phyloP scores from a whole-genome alignment of 2,888 invertebrate genomes.

The Andricus quercusramuli region DNA sequence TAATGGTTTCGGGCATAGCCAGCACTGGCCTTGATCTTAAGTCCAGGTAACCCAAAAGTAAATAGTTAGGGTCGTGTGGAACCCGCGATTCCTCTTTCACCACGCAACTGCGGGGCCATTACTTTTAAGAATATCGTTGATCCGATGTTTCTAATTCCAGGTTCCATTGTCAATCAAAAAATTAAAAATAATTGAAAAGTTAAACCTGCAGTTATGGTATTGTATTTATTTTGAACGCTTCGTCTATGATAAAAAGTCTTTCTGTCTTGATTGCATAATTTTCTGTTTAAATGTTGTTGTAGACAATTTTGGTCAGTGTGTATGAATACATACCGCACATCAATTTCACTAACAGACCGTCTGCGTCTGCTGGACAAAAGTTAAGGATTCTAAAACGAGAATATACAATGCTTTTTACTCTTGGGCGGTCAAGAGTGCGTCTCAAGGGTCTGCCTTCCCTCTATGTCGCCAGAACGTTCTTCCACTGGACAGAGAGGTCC shows the following conservation, averaged over 20 bases:
- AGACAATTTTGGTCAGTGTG: neutral
- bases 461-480: neutral
- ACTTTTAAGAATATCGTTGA: too few species aligned
- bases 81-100: too few species aligned
- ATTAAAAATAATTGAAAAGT: too few species aligned
- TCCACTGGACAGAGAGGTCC: slow-evolving; percentile 1
- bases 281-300: neutral
- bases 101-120: too few species aligned
- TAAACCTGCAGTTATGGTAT: too few species aligned
- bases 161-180: too few species aligned
- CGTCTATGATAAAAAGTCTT: neutral
- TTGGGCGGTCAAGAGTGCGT: neutral
- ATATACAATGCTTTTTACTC: neutral
- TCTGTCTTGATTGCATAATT: neutral
- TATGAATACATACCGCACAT: neutral
- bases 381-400: neutral
- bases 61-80: too few species aligned
- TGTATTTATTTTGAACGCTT: too few species aligned
- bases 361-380: neutral
- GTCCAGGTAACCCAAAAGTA: too few species aligned
- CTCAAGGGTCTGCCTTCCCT: neutral
- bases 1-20: too few species aligned
- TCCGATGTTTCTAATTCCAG: too few species aligned
- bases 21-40: too few species aligned
- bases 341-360: neutral